Percentiles rank a stretch among this genome's conserved stretches.
phyloP scores from a whole-genome alignment of 2,113 vertebrate species.

The Zingel zingel region DNA sequence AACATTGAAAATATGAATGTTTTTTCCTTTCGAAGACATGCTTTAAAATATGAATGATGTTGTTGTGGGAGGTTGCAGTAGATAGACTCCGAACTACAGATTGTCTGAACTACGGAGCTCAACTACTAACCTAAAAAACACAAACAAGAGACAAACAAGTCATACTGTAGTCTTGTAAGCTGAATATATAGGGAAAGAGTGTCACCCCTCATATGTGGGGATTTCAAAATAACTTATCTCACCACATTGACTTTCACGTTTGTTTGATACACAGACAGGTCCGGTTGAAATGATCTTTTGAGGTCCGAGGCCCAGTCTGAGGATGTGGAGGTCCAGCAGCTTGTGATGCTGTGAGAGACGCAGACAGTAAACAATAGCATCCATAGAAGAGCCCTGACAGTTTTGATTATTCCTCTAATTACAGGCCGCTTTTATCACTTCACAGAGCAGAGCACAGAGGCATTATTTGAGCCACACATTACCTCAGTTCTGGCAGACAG shows the following conservation, averaged over 20 bases:
- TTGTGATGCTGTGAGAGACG: constrained; percentile 66
- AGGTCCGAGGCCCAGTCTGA: constrained; percentile 41
- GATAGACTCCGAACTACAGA: background rate
- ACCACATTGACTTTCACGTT: constrained; percentile 19
- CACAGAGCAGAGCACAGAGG: constrained; percentile 73
- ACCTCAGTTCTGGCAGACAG: constrained; percentile 81
- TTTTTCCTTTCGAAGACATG: background rate
- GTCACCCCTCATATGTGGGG: background rate
- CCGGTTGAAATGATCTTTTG: constrained; percentile 54
- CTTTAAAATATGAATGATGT: background rate
- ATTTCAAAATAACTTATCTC: background rate
- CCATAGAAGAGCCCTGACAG: constrained; percentile 76
- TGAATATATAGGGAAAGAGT: background rate
- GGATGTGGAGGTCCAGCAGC: constrained; percentile 35
- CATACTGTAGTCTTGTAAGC: background rate
- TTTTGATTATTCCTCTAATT: constrained; percentile 83
- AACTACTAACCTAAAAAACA: background rate
- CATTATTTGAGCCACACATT: constrained; percentile 78
- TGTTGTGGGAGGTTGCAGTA: background rate
- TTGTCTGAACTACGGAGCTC: background rate
- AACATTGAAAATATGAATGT: background rate
- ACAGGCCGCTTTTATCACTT: constrained; percentile 76
- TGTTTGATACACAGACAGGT: constrained; percentile 28
- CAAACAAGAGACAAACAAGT: background rate
- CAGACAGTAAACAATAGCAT: constrained; percentile 72